Evolutionary conservation across 2,113 vertebrate genomes (phyloP).

Genomic region (Ictalurus punctatus): DNA sequence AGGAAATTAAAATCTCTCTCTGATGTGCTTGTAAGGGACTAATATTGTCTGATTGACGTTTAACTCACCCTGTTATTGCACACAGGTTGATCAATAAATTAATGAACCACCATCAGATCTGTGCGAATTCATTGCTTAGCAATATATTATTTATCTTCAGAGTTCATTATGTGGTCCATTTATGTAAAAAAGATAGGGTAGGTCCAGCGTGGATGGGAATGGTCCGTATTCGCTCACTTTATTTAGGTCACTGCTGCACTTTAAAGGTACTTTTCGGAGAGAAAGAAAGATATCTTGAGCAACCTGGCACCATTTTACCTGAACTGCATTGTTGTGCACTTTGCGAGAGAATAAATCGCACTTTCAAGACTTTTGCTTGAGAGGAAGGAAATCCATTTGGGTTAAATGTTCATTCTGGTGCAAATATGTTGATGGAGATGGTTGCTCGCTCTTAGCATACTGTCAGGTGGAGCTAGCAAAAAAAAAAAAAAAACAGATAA

Average conservation of each 20-base stretch:
- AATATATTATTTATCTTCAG: conserved; percentile 73
- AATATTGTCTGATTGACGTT: conserved; percentile 74
- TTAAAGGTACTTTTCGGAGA: background rate
- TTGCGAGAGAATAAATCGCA: background rate
- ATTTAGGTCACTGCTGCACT: conserved; percentile 27
- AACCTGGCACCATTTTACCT: background rate
- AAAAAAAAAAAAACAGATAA: too few species aligned
- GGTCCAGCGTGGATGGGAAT: conserved; percentile 63
- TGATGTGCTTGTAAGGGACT: conserved; percentile 61
- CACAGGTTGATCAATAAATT: conserved; percentile 73
- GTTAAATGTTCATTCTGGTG: background rate
- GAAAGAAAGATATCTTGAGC: background rate
- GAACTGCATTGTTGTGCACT: background rate
- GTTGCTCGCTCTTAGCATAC: background rate
- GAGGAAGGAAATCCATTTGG: background rate
- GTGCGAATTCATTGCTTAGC: conserved; percentile 68
- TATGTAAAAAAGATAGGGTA: conserved; percentile 42
- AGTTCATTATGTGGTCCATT: conserved; percentile 53
- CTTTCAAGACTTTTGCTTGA: background rate
- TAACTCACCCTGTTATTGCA: conserved; percentile 68
- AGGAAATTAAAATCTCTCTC: conserved; percentile 68
- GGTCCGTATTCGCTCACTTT: conserved; percentile 55
- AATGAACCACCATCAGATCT: conserved; percentile 68
- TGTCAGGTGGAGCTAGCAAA: too few species aligned
- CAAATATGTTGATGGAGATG: background rate